Conservation (phyloP, 2,888 invertebrate genomes). For the Eupithecia inturbata region DNA sequence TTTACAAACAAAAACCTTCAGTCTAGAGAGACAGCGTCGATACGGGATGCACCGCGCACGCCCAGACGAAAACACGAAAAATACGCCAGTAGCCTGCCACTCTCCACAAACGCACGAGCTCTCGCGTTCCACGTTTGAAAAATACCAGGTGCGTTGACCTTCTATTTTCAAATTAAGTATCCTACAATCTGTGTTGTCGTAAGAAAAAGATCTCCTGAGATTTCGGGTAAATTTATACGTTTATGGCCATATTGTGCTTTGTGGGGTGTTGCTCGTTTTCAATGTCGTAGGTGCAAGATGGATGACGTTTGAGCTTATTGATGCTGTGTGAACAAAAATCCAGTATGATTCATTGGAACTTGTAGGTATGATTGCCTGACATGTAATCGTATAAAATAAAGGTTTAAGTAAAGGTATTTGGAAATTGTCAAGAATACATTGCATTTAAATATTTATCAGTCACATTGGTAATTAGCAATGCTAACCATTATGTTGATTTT, state of each 20-base stretch:
- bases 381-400: neutral
- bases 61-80: slow-evolving; percentile 25
- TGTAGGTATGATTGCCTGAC: neutral
- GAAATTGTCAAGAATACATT: neutral
- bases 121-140: slow-evolving; percentile 23
- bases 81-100: slow-evolving; percentile 29
- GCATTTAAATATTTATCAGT: neutral
- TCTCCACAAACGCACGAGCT: slow-evolving; percentile 21
- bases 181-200: neutral
- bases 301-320: slow-evolving; percentile 13
- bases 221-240: slow-evolving; percentile 2
- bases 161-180: slow-evolving; percentile 9
- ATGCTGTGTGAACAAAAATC: neutral
- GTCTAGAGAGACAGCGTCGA: slow-evolving; percentile 24
- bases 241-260: neutral
- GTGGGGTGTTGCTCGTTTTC: slow-evolving; percentile 8
- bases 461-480: neutral
- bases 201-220: neutral
- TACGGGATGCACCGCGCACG: slow-evolving; percentile 34
- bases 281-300: slow-evolving; percentile 30
- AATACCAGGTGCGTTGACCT: slow-evolving; percentile 27
- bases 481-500: neutral
- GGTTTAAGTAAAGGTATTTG: neutral
- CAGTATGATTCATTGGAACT: neutral
- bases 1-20: slow-evolving; percentile 15